Evolutionary conservation across 2,797 vertebrate genomes (phyloP), one percentile per base, ranked within the genome.

Genomic region (Catharus ustulatus): DNA sequence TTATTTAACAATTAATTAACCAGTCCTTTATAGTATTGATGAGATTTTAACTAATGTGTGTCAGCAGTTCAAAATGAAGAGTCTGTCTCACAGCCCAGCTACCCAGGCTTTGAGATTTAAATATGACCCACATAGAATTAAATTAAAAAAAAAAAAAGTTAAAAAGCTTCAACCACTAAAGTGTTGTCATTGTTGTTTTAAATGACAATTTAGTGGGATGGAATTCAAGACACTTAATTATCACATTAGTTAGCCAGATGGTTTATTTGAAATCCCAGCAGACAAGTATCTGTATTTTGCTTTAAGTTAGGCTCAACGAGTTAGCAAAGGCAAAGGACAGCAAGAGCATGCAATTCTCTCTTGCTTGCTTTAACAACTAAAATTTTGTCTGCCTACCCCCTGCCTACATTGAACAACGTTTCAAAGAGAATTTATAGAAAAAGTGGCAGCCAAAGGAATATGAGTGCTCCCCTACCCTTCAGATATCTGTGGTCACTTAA

Each of bases 151-250:
- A 46, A 42, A 45, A 34, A 6, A 29, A 13, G 24, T 5, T 9
- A 46, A 71, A 52, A 58, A 32, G 0, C n/a, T 43, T 67, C 21
- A 76, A 36, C 43, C 61, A 67, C 49, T 61, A 16, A 96, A 89
- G 45, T 49, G 66, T 72, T 92, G 90, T 86, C 69, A 80, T 72
- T 95, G 67, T 87, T 87, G 34, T 85, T 94, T 86, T 81, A 95
- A 87, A 87, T 88, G 77, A 94, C 71, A 91, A 81, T 91, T 88
- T 87, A 82, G 24, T 67, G 49, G 85, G 76, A 94, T 30, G 4
- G 34, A 93, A 95, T 95, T 94, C 89, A 95, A 94, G 87, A 84
- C 63, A 94, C 69, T 64, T 92, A 79, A 92, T 89, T 94, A 79
- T 90, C 86, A 95, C 74, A 82, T 93, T 82, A 64, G 64, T 73